Evolutionary conservation across 2,888 invertebrate species (phyloP).

Genomic region (Drosophila monieri): DNA sequence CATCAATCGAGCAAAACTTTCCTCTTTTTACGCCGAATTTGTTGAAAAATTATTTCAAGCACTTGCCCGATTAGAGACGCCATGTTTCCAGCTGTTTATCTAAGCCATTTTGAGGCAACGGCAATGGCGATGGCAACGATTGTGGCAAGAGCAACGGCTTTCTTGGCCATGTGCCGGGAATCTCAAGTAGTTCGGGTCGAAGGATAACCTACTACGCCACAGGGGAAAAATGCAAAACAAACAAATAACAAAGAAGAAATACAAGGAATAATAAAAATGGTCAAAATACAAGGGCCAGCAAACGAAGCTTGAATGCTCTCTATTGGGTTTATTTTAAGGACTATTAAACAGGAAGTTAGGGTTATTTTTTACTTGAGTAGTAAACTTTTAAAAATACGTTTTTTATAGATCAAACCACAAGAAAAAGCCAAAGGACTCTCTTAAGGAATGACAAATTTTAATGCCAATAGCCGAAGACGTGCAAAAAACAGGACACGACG

Average conservation of each 20-base stretch:
- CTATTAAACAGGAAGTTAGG: conserved; percentile 5
- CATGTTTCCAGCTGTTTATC: conserved; percentile 57
- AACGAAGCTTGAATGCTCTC: conserved; percentile 25
- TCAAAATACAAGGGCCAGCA: neutral
- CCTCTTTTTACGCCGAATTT: conserved; percentile 55
- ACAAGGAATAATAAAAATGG: conserved; percentile 23
- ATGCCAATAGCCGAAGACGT: conserved; percentile 73
- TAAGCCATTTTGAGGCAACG: conserved; percentile 61
- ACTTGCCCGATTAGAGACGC: conserved; percentile 69
- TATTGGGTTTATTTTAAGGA: neutral
- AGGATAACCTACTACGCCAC: conserved; percentile 24
- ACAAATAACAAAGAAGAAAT: conserved; percentile 32
- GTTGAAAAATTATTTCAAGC: conserved; percentile 68
- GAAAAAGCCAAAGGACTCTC: conserved; percentile 4
- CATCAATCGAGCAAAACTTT: conserved; percentile 65
- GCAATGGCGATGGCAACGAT: neutral
- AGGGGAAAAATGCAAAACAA: conserved; percentile 63
- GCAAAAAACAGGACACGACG: conserved; percentile 30
- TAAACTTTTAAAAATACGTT: neutral
- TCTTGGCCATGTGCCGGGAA: conserved; percentile 61
- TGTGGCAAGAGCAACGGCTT: neutral
- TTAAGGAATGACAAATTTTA: conserved; percentile 74
- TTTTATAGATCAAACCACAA: neutral
- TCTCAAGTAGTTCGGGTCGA: conserved; percentile 59
- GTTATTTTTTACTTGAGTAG: neutral